Base-by-base conservation (phyloP, 2,888 invertebrate species). In the Yponomeuta evonymella region DNA sequence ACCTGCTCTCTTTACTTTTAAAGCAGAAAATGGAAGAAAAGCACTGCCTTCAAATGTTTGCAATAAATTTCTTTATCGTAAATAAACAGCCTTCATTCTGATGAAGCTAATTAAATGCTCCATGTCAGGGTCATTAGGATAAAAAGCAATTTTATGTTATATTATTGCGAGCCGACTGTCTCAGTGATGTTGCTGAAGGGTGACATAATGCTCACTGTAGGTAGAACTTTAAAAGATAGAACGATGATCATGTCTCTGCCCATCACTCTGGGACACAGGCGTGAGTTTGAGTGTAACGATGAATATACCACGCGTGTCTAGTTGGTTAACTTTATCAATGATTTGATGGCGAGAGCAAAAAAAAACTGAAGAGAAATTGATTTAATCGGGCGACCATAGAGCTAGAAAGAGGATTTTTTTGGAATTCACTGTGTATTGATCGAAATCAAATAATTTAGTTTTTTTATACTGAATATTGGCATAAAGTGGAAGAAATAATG, bases 1-100 rank as follows among this genome's bases (percentile, higher is more conserved):
- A 86, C 89, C 86, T 87, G 90, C 87, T 88, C 90, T 90, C 88
- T 83, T 89, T 89, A 87, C 85, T 83, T 67, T 67, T 67, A 67
- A 58, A 67, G 67, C 67, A 64, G 68, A 71, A 73, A 66, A 65
- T 15, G 66, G 43, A 70, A 6, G 15, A 72, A 72, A 71, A 48
- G 70, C 72, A 33, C 23, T 36, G 29, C 4, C 6, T 23, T n/a
- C n/a, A 12, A 58, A 58, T 58, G 51, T 58, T 58, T 58, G 51
- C 51, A 58, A 58, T 15, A 58, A 58, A 58, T 5, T 12, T 15
- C 51, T 15, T 58, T 58, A 58, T 58, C 15, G 6, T 15, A 58
- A 58, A 43, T 43, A 43, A 65, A 29, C 65, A 29, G 65, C 3
- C 12, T 33, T 12, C 51, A 58, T 58, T 58, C 1, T 58, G 15